phyloP scores from a whole-genome alignment of 2,797 vertebrate genomes.

The Sciaenops ocellatus region DNA sequence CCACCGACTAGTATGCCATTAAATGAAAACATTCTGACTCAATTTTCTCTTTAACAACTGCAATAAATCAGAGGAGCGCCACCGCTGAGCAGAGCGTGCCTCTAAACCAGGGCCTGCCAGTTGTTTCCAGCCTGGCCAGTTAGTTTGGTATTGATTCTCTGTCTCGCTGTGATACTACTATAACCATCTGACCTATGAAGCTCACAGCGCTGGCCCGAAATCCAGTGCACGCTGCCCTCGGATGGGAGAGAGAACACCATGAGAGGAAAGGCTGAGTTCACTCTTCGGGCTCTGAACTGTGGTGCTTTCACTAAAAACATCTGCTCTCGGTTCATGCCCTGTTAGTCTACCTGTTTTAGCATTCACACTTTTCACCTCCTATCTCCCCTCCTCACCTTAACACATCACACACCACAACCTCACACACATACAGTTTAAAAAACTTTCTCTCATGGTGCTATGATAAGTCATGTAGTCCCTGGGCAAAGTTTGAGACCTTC shows the following conservation, averaged over 20 bases:
- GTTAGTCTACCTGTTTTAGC: constrained; percentile 1
- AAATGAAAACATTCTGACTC: constrained; percentile 83
- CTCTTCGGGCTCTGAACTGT: background rate
- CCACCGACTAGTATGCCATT: constrained; percentile 60
- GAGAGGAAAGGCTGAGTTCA: constrained; percentile 10
- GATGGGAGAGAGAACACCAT: constrained; percentile 10
- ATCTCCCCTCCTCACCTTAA: background rate
- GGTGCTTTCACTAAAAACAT: constrained; percentile 8
- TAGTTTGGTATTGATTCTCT: constrained; percentile 78
- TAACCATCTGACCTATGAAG: constrained; percentile 73
- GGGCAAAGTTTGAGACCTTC: background rate
- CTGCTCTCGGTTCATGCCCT: background rate
- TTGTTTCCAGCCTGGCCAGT: constrained; percentile 67
- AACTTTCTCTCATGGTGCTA: background rate
- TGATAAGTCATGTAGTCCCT: background rate
- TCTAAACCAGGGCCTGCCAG: constrained; percentile 56
- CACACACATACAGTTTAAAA: background rate
- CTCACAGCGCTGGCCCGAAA: constrained; percentile 45
- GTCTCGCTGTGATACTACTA: constrained; percentile 69
- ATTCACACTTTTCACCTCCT: background rate
- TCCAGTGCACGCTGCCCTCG: constrained; percentile 28
- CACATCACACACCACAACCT: background rate
- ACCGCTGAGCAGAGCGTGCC: constrained; percentile 55
- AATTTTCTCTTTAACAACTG: constrained; percentile 77
- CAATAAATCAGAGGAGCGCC: constrained; percentile 80